These are phyloP conservation scores for Labroides dimidiatus DNA, from an alignment of 2,797 vertebrate genomes.

Conservation along the genomic window DNA sequence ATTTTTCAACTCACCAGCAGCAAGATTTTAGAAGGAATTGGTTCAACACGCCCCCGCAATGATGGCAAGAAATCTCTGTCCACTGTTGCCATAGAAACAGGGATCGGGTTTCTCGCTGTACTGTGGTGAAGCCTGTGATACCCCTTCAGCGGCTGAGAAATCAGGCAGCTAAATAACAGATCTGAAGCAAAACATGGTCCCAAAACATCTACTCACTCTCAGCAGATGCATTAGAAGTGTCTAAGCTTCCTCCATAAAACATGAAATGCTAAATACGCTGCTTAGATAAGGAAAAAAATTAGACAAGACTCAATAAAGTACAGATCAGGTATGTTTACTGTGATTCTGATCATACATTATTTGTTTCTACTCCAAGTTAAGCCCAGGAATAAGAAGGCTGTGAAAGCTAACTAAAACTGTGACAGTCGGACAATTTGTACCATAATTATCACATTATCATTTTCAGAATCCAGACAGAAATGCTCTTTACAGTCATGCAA, in stretches of 20 bases:
- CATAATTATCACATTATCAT: neutral
- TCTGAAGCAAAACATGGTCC: slow-evolving; percentile 47
- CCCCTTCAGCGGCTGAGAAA: slow-evolving; percentile 53
- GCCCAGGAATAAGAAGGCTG: neutral
- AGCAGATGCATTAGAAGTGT: slow-evolving; percentile 16
- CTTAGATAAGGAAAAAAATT: slow-evolving; percentile 14
- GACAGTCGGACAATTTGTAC: no score
- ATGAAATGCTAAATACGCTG: slow-evolving; percentile 7
- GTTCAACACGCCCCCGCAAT: slow-evolving; percentile 52
- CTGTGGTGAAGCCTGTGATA: slow-evolving; percentile 44
- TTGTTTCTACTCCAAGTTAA: neutral
- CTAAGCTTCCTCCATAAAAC: slow-evolving; percentile 24
- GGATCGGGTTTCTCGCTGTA: slow-evolving; percentile 46
- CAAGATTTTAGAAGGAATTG: slow-evolving; percentile 42
- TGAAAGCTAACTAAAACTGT: neutral
- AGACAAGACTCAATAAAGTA: neutral
- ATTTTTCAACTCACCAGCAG: slow-evolving; percentile 47
- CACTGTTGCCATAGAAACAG: slow-evolving; percentile 79
- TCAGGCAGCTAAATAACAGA: slow-evolving; percentile 45
- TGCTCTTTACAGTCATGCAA: slow-evolving; percentile 16
- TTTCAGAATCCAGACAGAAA: slow-evolving; percentile 18
- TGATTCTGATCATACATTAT: slow-evolving; percentile 4
- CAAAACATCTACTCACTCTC: slow-evolving; percentile 31
- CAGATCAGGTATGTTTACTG: neutral
- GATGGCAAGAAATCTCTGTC: slow-evolving; percentile 64